Evolutionary conservation across 1,140 invertebrate genomes (phyloP).

Genomic region (Nasonia giraulti): DNA sequence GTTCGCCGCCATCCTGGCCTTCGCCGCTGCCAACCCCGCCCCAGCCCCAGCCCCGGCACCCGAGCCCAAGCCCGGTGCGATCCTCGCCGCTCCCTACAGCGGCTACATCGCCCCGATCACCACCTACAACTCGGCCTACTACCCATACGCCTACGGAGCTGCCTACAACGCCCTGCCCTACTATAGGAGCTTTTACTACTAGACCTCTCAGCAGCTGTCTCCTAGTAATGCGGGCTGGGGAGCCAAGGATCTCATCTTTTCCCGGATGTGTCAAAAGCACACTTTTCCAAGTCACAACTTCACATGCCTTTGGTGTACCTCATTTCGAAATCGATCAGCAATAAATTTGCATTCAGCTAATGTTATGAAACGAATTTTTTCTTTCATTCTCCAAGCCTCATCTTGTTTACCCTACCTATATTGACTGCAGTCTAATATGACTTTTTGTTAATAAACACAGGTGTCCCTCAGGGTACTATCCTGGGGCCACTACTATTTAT

Average conservation of each 20-base stretch:
- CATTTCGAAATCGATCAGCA: slow-evolving; percentile 26
- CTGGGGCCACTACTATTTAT: no score
- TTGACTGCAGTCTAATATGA: no score
- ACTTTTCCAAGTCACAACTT: neutral
- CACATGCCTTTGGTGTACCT: neutral
- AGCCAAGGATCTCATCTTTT: neutral
- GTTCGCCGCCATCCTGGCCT: slow-evolving; percentile 60
- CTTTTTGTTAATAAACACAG: no score
- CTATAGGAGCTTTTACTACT: slow-evolving; percentile 41
- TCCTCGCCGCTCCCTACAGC: slow-evolving; percentile 53
- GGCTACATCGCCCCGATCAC: slow-evolving; percentile 70
- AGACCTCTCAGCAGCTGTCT: neutral
- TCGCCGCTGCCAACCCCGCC: slow-evolving; percentile 66
- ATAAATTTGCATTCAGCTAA: slow-evolving; percentile 44
- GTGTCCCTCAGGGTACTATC: no score
- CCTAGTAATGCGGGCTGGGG: neutral
- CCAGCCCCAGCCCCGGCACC: slow-evolving; percentile 62
- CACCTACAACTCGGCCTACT: slow-evolving; percentile 64
- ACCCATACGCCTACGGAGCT: slow-evolving; percentile 54
- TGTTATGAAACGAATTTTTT: neutral
- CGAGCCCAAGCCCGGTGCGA: slow-evolving; percentile 62
- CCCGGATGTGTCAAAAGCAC: neutral
- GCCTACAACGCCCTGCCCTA: slow-evolving; percentile 49
- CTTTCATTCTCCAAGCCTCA: neutral
- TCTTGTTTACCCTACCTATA: no score